Percentiles rank a stretch among this genome's conserved stretches.
Evolutionary conservation across 2,113 vertebrate genomes (phyloP).

Genomic region (Pogona vitticeps): DNA sequence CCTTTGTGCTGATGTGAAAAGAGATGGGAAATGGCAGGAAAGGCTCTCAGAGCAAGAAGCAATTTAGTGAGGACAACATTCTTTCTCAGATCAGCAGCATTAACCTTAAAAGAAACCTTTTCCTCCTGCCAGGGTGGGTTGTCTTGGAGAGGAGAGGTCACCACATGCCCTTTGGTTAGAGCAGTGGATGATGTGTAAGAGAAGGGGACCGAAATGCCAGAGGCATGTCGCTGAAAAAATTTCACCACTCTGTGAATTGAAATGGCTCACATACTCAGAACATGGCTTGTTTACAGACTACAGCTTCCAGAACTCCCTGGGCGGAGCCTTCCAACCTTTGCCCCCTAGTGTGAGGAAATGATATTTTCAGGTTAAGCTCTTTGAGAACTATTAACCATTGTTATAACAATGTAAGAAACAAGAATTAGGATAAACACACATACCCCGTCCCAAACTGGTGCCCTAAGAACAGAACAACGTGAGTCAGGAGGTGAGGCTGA

Average conservation of each 20-base stretch:
- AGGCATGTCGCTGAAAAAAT: not conserved
- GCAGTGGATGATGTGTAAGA: not conserved
- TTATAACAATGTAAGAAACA: not conserved
- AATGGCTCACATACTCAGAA: too few species aligned
- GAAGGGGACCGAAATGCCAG: not conserved
- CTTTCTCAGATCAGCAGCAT: not conserved
- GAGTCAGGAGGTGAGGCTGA: too few species aligned
- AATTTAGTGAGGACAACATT: not conserved
- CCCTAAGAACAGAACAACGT: too few species aligned
- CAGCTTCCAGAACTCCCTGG: too few species aligned
- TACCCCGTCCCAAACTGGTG: too few species aligned
- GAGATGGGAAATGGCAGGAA: not conserved
- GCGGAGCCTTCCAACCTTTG: too few species aligned
- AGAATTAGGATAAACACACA: not conserved
- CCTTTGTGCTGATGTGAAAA: slow-evolving; percentile 27
- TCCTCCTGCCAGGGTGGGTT: not conserved
- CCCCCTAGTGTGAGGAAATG: too few species aligned
- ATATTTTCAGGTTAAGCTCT: not conserved
- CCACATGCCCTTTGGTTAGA: not conserved
- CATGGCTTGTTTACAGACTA: too few species aligned
- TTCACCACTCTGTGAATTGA: not conserved
- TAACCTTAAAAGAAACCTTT: not conserved
- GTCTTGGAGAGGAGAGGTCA: fast-evolving
- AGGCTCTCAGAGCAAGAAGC: not conserved
- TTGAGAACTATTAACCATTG: not conserved